Evolutionary conservation across 2,888 invertebrate genomes (phyloP).

Genomic region (Gortyna flavago): DNA sequence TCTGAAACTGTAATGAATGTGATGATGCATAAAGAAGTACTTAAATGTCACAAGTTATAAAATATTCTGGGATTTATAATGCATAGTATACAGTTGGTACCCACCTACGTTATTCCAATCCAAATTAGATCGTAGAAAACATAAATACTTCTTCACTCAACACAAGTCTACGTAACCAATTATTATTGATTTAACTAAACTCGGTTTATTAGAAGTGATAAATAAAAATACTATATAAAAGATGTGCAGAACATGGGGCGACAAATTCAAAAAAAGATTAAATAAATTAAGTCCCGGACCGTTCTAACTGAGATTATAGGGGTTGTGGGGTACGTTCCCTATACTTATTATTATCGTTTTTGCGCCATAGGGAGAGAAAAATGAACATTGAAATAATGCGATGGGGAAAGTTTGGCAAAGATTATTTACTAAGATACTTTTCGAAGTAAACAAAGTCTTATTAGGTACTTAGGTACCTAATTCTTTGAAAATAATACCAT

Average conservation of each 20-base stretch:
- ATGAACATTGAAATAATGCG: neutral
- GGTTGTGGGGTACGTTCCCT: neutral
- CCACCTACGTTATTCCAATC: neutral
- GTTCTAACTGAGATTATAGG: neutral
- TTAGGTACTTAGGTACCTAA: too few relatives aligned
- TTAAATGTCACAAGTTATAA: slow-evolving; percentile 33
- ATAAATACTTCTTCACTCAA: slow-evolving; percentile 15
- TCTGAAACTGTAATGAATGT: slow-evolving; percentile 25
- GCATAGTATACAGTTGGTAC: neutral
- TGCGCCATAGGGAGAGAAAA: neutral
- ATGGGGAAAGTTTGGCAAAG: neutral
- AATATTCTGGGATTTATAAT: slow-evolving; percentile 10
- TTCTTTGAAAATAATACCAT: slow-evolving; percentile 4
- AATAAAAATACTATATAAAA: slow-evolving; percentile 14
- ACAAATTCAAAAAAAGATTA: slow-evolving; percentile 15
- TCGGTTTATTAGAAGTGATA: slow-evolving; percentile 16
- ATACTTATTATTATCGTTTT: slow-evolving; percentile 3
- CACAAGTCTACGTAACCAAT: neutral
- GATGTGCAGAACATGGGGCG: slow-evolving; percentile 6
- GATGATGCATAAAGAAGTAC: slow-evolving; percentile 42
- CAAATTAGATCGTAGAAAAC: slow-evolving; percentile 9
- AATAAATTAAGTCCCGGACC: slow-evolving; percentile 14
- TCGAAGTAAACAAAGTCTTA: too few relatives aligned
- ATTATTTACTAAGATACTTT: neutral
- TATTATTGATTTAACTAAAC: slow-evolving; percentile 21